Conservation (phyloP, 2,797 vertebrate genomes). For the Myiotriccus ornatus region DNA sequence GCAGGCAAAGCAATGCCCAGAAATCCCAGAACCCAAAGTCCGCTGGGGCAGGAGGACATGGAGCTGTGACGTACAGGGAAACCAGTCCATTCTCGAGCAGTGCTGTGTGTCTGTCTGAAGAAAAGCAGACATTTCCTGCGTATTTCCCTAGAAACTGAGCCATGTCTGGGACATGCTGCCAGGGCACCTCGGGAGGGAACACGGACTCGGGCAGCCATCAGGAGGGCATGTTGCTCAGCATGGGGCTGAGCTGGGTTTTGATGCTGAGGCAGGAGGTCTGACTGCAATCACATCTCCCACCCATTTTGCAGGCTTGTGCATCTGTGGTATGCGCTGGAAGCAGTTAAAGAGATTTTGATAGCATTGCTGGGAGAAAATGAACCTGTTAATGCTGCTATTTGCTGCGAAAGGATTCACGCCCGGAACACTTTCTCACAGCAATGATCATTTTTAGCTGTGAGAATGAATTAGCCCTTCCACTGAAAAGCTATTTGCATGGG, state of each 20-base stretch:
- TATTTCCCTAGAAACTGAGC: neutral
- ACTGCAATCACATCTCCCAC: neutral
- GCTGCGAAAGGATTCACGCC: conserved; percentile 46
- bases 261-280: neutral
- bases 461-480: conserved; percentile 63
- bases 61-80: neutral
- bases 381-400: conserved; percentile 60
- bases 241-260: neutral
- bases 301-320: neutral
- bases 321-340: neutral
- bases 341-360: conserved; percentile 56
- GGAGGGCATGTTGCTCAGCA: neutral
- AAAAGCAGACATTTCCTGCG: too few species aligned
- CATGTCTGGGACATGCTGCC: rapidly evolving
- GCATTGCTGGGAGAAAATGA: conserved; percentile 61
- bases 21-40: neutral
- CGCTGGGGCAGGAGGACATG: too few species aligned
- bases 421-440: conserved; percentile 53
- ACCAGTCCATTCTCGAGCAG: rapidly evolving
- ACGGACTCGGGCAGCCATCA: rapidly evolving
- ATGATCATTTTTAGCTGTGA: conserved; percentile 53
- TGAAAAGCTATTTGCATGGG: conserved; percentile 51
- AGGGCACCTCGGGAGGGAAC: neutral
- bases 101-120: rapidly evolving
- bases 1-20: neutral